Base-by-base conservation (phyloP, 2,113 vertebrate genomes). In the Erpornis zantholeuca region DNA sequence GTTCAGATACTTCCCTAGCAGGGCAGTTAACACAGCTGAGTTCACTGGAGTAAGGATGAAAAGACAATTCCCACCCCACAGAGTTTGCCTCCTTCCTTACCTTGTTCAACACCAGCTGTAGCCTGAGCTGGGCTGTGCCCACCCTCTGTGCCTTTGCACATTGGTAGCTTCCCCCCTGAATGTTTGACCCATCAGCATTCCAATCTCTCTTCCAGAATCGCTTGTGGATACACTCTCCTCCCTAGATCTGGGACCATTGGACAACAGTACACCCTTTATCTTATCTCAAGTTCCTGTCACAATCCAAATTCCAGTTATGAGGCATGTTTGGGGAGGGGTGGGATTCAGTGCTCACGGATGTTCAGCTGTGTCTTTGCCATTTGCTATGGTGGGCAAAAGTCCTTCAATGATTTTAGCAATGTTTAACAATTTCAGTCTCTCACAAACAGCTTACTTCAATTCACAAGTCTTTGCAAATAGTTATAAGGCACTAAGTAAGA, bases 181-280 rank as follows among this genome's bases (percentile, higher is more conserved):
- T 50, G 19, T 28, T 1, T 36, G 72, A 77, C 44, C 27, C 38
- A 27, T 18, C 22, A 33, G 38, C 63, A 45, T 53, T 77, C 36
- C 63, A 69, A 9, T 33, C 7, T 60, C 36, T 27, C 54, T 31
- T 60, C 33, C 33, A 38, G 22, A 24, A 28, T 28, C 23, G 27
- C 15, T 45, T 45, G 47, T 61, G 38, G 22, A 38, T 69, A 12
- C 23, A 16, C 45, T 53, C 38, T 45, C 22, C 38, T 53, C 54
- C 15, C 54, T 45, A 38, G 18, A 38, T 18, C 45, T 10, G 15
- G 14, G 36, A 33, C 0, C 1, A 53, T 0, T 60, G 33, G 38
- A 45, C 33, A 78, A 20, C 3, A 33, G 18, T 12, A 36, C 2
- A 5, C 16, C 14, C 28, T 44, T 44, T 52, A 36, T 45, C 33